phyloP scores from a whole-genome alignment of 2,888 invertebrate genomes.

The Hirtodrosophila histrioides region DNA sequence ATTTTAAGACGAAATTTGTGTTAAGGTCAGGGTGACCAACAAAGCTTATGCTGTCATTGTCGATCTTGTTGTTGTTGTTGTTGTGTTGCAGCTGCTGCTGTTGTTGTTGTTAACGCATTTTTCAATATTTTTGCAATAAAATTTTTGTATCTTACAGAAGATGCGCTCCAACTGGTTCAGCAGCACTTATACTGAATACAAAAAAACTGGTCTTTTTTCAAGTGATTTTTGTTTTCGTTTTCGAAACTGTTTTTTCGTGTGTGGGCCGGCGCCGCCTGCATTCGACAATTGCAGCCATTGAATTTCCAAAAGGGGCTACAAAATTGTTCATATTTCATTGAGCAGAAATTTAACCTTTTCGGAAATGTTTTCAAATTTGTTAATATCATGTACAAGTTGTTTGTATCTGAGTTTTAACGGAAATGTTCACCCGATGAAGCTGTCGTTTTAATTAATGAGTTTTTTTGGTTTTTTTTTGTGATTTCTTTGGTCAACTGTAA shows the following conservation, averaged over 20 bases:
- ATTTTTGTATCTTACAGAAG: conserved; percentile 63
- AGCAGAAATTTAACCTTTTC: conserved; percentile 26
- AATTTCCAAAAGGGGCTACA: conserved; percentile 25
- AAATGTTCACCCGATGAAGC: conserved; percentile 21
- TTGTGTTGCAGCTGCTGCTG: conserved; percentile 18
- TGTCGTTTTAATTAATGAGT: conserved; percentile 33
- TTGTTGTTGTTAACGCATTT: conserved; percentile 70
- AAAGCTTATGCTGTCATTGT: conserved; percentile 48
- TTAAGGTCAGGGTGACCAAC: conserved; percentile 79
- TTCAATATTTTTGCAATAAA: conserved; percentile 79
- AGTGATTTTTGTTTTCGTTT: conserved; percentile 38
- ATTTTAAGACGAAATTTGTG: conserved; percentile 66
- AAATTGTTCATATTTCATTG: conserved; percentile 32
- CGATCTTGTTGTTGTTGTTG: conserved; percentile 47
- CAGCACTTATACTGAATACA: conserved; percentile 10
- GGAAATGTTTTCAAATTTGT: conserved; percentile 1
- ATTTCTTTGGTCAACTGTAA: conserved; percentile 11
- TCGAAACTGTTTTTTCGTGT: conserved; percentile 49
- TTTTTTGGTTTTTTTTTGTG: background rate
- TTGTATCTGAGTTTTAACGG: conserved; percentile 13
- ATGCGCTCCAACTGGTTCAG: conserved; percentile 76
- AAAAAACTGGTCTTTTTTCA: conserved; percentile 64
- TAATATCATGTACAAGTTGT: background rate
- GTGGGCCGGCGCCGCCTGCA: conserved; percentile 53
- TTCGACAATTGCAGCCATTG: conserved; percentile 50